These are phyloP conservation scores for Drosophila murphyi DNA, from an alignment of 1,140 invertebrate genomes.

Conservation along the genomic window DNA sequence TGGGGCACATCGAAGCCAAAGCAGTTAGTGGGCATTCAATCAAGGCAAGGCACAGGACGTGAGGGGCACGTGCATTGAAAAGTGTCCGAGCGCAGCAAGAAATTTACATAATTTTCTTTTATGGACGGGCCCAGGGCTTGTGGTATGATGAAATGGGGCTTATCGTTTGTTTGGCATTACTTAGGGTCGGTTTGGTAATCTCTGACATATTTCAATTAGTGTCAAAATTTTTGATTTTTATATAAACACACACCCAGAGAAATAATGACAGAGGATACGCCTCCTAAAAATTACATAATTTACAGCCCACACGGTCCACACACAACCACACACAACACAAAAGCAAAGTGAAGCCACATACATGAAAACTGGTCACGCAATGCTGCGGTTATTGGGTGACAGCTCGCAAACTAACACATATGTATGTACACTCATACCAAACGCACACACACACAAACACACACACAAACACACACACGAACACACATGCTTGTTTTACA, in stretches of 20 bases:
- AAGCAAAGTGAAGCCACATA: constrained; percentile 35
- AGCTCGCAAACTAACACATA: constrained; percentile 34
- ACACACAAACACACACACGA: background rate
- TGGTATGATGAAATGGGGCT: background rate
- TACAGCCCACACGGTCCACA: constrained; percentile 20
- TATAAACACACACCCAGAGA: constrained; percentile 30
- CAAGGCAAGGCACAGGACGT: constrained; percentile 37
- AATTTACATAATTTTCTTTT: constrained; percentile 78
- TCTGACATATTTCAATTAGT: constrained; percentile 77
- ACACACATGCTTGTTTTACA: background rate
- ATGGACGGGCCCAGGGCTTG: constrained; percentile 12
- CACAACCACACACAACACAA: constrained; percentile 17
- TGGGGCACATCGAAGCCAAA: constrained; percentile 43
- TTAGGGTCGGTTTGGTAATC: constrained; percentile 58
- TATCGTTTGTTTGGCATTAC: constrained; percentile 49
- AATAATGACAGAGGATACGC: constrained; percentile 7
- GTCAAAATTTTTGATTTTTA: constrained; percentile 74
- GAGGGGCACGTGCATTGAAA: constrained; percentile 39
- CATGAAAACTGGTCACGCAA: constrained; percentile 69
- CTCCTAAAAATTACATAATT: constrained; percentile 4
- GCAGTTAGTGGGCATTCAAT: constrained; percentile 76
- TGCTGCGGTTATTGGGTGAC: constrained; percentile 55
- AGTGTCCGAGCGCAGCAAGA: constrained; percentile 73
- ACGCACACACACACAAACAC: constrained; percentile 9
- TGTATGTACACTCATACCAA: background rate